Percentiles rank a stretch among this genome's conserved stretches.
Conservation (phyloP, 2,113 vertebrate species). For the Barbus barbus region DNA sequence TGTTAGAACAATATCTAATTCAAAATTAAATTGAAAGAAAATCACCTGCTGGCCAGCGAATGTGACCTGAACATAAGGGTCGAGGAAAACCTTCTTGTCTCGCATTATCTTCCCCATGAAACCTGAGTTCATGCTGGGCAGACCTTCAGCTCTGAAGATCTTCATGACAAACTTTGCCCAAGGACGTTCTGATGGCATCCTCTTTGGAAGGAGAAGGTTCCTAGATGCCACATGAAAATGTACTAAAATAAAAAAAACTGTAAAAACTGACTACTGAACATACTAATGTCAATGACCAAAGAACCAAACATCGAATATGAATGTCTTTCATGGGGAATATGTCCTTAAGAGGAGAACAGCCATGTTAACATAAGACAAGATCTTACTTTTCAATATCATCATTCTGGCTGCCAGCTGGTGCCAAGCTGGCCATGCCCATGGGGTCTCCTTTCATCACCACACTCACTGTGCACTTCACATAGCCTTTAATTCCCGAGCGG, state of each 20-base stretch:
- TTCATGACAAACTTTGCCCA: slow-evolving; percentile 87
- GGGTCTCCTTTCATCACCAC: slow-evolving; percentile 81
- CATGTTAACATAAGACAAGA: background rate
- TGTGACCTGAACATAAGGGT: slow-evolving; percentile 85
- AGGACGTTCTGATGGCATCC: slow-evolving; percentile 82
- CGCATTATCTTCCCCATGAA: slow-evolving; percentile 85
- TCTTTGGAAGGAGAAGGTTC: slow-evolving; percentile 87
- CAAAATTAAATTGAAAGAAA: background rate
- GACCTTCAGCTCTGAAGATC: slow-evolving; percentile 84
- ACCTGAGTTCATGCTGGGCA: slow-evolving; percentile 85
- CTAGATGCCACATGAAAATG: slow-evolving; percentile 61
- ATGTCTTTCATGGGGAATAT: background rate
- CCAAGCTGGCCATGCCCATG: slow-evolving; percentile 69
- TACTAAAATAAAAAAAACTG: no score
- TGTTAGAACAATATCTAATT: background rate
- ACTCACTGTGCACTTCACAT: slow-evolving; percentile 86
- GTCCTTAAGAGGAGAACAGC: background rate
- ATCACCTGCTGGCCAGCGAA: slow-evolving; percentile 91
- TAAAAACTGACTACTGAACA: background rate
- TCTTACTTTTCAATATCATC: slow-evolving; percentile 89
- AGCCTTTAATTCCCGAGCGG: slow-evolving; percentile 86
- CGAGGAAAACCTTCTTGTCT: slow-evolving; percentile 84
- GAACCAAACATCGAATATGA: background rate
- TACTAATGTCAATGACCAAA: background rate
- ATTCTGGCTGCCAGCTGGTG: slow-evolving; percentile 67